A percentile compares a stretch with the other conserved stretches of the same genome.
Evolutionary conservation across 1,140 invertebrate genomes (phyloP).

Genomic region (Zaprionus camerounensis): DNA sequence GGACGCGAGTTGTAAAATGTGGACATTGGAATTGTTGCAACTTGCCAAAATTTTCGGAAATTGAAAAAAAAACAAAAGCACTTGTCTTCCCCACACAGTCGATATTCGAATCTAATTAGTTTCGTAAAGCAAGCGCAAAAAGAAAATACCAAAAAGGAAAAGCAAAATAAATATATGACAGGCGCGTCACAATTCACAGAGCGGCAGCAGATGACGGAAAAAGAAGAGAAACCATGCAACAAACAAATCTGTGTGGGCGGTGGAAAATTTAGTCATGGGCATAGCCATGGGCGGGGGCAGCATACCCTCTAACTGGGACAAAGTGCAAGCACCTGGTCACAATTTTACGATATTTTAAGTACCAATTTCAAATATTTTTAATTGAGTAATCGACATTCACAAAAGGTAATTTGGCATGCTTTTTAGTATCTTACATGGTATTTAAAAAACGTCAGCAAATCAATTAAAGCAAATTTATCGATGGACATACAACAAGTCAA

Average conservation of each 20-base stretch:
- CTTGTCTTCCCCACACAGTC: slow-evolving; percentile 15
- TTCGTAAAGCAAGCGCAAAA: slow-evolving; percentile 22
- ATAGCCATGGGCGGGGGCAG: slow-evolving; percentile 66
- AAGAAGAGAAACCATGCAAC: slow-evolving; percentile 42
- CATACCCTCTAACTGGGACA: slow-evolving; percentile 8
- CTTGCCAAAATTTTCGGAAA: slow-evolving; percentile 59
- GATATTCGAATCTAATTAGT: slow-evolving; percentile 51
- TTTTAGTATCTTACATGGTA: background rate
- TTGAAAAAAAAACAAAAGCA: slow-evolving; percentile 32
- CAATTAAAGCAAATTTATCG: slow-evolving; percentile 1
- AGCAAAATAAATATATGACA: slow-evolving; percentile 9
- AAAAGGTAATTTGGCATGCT: background rate
- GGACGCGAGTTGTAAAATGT: slow-evolving; percentile 70
- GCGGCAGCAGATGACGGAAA: slow-evolving; percentile 33
- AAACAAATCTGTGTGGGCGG: slow-evolving; percentile 61
- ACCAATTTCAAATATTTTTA: background rate
- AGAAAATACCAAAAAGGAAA: slow-evolving; percentile 28
- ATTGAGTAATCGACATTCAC: background rate
- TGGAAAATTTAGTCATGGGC: slow-evolving; percentile 68
- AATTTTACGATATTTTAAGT: slow-evolving; percentile 4
- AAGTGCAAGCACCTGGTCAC: slow-evolving; percentile 64
- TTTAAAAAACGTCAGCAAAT: background rate
- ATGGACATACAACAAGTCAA: background rate
- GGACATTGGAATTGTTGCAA: slow-evolving; percentile 71
- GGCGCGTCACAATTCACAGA: slow-evolving; percentile 27